phyloP scores from a whole-genome alignment of 2,797 vertebrate genomes.

The Heteromormyrus szaboi region DNA sequence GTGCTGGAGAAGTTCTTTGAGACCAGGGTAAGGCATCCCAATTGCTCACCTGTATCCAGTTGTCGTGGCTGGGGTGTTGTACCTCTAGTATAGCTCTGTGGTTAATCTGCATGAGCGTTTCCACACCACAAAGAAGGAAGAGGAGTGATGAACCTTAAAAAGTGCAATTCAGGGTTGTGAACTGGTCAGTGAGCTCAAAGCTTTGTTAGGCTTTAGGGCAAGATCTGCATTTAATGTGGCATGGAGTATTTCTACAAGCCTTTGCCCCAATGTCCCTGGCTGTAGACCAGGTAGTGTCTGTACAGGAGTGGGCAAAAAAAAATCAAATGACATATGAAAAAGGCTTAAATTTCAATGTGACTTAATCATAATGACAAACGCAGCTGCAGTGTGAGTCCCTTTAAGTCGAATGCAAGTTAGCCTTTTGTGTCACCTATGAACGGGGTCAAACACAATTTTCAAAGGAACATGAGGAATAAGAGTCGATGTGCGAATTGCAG shows the following conservation, averaged over 20 bases:
- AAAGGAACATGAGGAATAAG: background rate
- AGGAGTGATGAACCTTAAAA: background rate
- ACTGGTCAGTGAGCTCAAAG: background rate
- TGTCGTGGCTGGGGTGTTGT: background rate
- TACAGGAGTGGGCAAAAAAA: background rate
- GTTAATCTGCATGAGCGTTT: background rate
- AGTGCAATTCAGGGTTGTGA: background rate
- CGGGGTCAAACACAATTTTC: background rate
- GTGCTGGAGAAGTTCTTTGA: conserved; percentile 98
- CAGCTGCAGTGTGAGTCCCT: background rate
- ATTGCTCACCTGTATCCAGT: background rate
- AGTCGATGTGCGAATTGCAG: background rate
- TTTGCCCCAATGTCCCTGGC: background rate
- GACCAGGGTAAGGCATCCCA: conserved; percentile 69
- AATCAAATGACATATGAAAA: background rate
- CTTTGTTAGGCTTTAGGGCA: background rate
- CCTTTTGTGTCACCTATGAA: background rate
- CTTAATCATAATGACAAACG: background rate
- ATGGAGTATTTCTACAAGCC: background rate
- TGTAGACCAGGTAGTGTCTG: background rate
- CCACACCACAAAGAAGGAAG: background rate
- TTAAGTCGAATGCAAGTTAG: background rate
- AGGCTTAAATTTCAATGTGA: background rate
- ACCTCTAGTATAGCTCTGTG: background rate
- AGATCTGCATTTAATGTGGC: background rate